Base-by-base conservation (phyloP, 2,113 vertebrate genomes). In the Coptodon rendalli region DNA sequence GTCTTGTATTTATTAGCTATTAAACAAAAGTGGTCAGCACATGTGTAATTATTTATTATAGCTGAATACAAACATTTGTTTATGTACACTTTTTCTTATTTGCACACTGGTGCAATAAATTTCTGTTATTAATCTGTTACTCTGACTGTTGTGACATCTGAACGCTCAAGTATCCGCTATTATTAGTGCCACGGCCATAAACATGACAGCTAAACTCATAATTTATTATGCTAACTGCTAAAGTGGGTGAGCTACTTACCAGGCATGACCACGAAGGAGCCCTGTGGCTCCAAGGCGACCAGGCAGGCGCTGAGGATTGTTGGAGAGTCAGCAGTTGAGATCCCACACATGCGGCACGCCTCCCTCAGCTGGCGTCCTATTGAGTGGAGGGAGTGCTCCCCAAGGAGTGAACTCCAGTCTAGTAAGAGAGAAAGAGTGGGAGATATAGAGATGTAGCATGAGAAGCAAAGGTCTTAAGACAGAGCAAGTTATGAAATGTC, bases 231-330 rank as follows among this genome's bases (percentile, higher is more conserved):
- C n/a, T 34, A 63, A 63, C 8, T 22, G 19, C 19, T 4, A 24
- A 17, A 34, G 11, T 52, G 17, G 31, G n/a, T 7, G 12, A 40
- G 61, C 24, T 84, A 88, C 89, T 91, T 78, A 99, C 98, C 98
- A 96, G 98, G 98, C 98, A 99, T 99, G 87, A 99, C 97, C 71
- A 99, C 98, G 2, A 99, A 97, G 17, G 98, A 99, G 54, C 98
- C 98, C 92, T 99, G 98, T 6, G 98, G 98, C 96, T 99, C 98
- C 97, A 99, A 98, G 95, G 98, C 98, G 43, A 99, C 98, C 93
- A 99, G 96, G 91, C 98, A 99, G 97, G 98, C 98, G 94, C 98
- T 99, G 91, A 99, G 98, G 95, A 99, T 98, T 61, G 97, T 96
- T 63, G 98, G 98, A 29, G 98, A 98, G 95, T 99, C 98, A 2